Evolutionary conservation across 1,140 invertebrate genomes (phyloP).

Genomic region (Platorchestia sp.): DNA sequence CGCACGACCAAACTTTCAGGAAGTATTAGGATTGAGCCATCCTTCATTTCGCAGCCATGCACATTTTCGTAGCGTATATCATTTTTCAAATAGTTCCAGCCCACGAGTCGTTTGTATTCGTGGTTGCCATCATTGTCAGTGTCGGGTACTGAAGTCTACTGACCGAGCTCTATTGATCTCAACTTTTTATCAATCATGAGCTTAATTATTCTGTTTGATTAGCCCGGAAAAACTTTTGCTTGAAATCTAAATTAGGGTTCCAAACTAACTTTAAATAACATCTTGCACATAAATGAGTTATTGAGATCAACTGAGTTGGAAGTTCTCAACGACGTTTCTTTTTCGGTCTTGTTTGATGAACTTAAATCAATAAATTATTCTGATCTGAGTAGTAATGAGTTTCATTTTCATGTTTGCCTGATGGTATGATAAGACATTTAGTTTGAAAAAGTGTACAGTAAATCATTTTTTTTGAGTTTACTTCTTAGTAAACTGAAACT

Average conservation of each 20-base stretch:
- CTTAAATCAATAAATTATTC: background rate
- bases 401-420: background rate
- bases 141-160: background rate
- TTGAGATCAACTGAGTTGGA: background rate
- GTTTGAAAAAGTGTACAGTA: too few relatives aligned
- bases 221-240: background rate
- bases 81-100: background rate
- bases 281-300: background rate
- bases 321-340: background rate
- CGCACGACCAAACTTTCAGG: background rate
- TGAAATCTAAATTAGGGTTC: background rate
- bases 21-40: background rate
- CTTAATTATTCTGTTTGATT: background rate
- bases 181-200: background rate
- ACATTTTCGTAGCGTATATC: background rate
- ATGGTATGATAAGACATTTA: background rate
- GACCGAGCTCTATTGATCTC: background rate
- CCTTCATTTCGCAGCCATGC: background rate
- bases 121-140: background rate
- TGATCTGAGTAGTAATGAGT: background rate
- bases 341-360: background rate
- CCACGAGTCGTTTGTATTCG: background rate
- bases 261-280: background rate
- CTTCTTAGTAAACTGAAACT: too few relatives aligned
- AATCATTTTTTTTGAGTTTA: too few relatives aligned